Evolutionary conservation across 2,888 invertebrate genomes (phyloP).

Genomic region (Acholoe squamosa): DNA sequence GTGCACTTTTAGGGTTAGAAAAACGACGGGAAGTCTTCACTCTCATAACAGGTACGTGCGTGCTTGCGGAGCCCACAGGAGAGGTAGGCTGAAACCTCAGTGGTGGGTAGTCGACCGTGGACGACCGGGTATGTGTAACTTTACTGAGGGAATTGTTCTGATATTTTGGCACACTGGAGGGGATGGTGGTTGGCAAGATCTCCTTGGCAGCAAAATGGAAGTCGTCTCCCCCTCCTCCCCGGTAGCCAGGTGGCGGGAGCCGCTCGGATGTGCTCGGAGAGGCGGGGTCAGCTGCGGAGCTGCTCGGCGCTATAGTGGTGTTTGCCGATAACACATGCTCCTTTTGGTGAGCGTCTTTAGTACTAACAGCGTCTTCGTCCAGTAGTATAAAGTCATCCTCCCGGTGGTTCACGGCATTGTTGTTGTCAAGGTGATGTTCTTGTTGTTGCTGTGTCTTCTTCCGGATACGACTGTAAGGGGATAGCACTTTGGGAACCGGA

Average conservation of each 20-base stretch:
- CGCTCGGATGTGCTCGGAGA: neutral
- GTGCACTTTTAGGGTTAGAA: neutral
- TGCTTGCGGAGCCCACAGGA: neutral
- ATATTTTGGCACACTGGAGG: neutral
- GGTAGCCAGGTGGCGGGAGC: neutral
- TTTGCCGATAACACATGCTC: neutral
- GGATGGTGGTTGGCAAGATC: conserved; percentile 16
- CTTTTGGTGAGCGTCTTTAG: neutral
- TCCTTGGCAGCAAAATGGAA: conserved; percentile 45
- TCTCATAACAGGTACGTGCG: neutral
- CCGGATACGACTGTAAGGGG: conserved; percentile 17
- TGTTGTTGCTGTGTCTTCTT: neutral
- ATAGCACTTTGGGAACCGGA: neutral
- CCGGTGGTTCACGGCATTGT: neutral
- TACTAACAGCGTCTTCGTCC: neutral
- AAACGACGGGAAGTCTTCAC: neutral
- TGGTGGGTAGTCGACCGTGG: neutral
- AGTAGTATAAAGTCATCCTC: conserved; percentile 38
- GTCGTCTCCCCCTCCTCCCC: conserved; percentile 22
- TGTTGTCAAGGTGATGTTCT: neutral
- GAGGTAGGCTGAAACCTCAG: neutral
- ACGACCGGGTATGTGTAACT: neutral
- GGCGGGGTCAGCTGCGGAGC: neutral
- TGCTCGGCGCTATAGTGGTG: neutral
- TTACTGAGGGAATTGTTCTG: neutral